Conservation (phyloP, 2,888 invertebrate species). For the Lasioglossum malachurum region DNA sequence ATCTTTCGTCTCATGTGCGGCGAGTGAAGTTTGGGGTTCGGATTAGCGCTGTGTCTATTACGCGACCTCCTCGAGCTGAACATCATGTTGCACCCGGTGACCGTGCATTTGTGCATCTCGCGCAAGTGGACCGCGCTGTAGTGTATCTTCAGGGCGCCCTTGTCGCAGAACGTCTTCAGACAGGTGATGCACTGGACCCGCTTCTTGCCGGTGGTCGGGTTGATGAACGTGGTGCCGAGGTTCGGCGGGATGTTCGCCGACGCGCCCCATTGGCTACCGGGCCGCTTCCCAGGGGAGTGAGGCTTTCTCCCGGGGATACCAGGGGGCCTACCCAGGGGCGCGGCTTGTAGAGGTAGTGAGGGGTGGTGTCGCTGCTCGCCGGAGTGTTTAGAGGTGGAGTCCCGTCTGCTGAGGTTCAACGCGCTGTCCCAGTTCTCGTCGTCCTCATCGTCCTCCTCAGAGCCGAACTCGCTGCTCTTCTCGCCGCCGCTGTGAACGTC, state of each 20-base stretch:
- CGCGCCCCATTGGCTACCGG: conserved; percentile 87
- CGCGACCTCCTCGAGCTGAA: conserved; percentile 98
- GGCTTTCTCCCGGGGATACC: conserved; percentile 87
- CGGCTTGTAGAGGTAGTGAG: conserved; percentile 76
- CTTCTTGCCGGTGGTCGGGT: conserved; percentile 97
- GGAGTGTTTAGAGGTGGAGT: conserved; percentile 73
- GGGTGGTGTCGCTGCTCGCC: conserved; percentile 71
- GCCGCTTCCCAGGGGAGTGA: conserved; percentile 91
- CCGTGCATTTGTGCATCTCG: conserved; percentile 99
- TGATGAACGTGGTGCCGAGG: conserved; percentile 95
- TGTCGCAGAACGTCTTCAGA: conserved; percentile 99
- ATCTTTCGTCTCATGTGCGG: conserved; percentile 97
- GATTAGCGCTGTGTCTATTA: conserved; percentile 98
- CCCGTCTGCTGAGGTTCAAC: conserved; percentile 88
- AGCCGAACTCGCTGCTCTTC: conserved; percentile 86
- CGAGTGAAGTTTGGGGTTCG: conserved; percentile 98
- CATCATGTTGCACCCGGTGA: conserved; percentile 99
- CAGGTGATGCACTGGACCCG: conserved; percentile 99
- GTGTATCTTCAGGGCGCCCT: conserved; percentile 99
- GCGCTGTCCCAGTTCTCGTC: conserved; percentile 88
- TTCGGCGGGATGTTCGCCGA: conserved; percentile 92
- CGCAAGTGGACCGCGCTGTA: conserved; percentile 99
- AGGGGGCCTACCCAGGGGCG: conserved; percentile 85
- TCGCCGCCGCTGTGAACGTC: conserved; percentile 81
- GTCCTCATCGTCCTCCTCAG: conserved; percentile 87